Percentiles rank a stretch among this genome's conserved stretches.
These are phyloP conservation scores for Diorhabda elongata DNA, from an alignment of 1,140 invertebrate species.

Conservation along the genomic window DNA sequence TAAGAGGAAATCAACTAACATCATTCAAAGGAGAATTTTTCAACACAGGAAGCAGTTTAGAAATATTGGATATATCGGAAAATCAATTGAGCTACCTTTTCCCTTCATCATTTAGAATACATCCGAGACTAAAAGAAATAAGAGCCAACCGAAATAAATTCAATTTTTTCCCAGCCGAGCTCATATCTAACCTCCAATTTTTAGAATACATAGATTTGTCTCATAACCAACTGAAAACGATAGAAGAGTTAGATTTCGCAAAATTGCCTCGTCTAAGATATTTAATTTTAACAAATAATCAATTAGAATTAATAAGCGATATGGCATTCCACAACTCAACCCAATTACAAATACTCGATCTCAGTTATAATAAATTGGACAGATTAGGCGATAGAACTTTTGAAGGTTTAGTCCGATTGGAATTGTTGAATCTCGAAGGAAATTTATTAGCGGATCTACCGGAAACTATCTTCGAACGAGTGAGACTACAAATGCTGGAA, in stretches of 20 bases:
- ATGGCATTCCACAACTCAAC: slow-evolving; percentile 87
- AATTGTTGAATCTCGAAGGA: slow-evolving; percentile 68
- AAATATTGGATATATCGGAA: slow-evolving; percentile 67
- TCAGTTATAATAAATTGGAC: slow-evolving; percentile 69
- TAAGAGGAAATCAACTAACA: slow-evolving; percentile 67
- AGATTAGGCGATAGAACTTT: slow-evolving; percentile 74
- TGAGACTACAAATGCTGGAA: slow-evolving; percentile 72
- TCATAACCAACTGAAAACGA: slow-evolving; percentile 67
- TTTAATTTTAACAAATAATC: slow-evolving; percentile 68
- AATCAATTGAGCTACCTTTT: slow-evolving; percentile 76
- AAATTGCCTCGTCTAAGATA: slow-evolving; percentile 66
- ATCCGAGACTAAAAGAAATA: slow-evolving; percentile 66
- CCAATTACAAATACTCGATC: slow-evolving; percentile 75
- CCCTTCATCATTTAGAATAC: slow-evolving; percentile 76
- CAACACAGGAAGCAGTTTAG: slow-evolving; percentile 64
- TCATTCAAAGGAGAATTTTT: slow-evolving; percentile 78
- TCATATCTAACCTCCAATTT: slow-evolving; percentile 69
- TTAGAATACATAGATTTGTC: slow-evolving; percentile 72
- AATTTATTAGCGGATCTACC: slow-evolving; percentile 73
- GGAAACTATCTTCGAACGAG: slow-evolving; percentile 78
- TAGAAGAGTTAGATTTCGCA: slow-evolving; percentile 81
- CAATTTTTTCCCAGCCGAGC: slow-evolving; percentile 75
- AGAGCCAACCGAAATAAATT: slow-evolving; percentile 71
- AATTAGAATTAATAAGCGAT: slow-evolving; percentile 75
- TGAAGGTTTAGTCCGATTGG: slow-evolving; percentile 72